Conservation (phyloP, 2,888 invertebrate species). For the Meghimatium bilineatum region DNA sequence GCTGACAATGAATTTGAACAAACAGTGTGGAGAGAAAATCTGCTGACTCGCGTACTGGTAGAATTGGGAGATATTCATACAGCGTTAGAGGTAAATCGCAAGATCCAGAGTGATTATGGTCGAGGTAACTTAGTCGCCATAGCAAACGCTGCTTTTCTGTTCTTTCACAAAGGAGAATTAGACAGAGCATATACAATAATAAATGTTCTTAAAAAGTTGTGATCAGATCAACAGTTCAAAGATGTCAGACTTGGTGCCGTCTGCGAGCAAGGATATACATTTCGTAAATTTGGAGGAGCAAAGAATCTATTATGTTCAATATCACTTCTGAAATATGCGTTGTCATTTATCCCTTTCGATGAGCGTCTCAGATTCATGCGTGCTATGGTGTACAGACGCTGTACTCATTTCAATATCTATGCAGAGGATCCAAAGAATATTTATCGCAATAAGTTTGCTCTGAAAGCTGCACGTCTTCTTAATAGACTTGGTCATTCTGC, state of each 20-base stretch:
- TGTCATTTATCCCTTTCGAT: background rate
- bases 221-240: background rate
- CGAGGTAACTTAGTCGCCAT: background rate
- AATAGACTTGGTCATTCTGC: background rate
- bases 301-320: background rate
- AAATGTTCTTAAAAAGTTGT: background rate
- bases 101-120: background rate
- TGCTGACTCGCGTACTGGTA: background rate
- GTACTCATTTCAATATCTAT: background rate
- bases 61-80: background rate
- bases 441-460: background rate
- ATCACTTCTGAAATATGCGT: background rate
- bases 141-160: conserved; percentile 15
- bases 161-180: background rate
- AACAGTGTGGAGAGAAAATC: background rate
- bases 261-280: background rate
- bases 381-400: conserved; percentile 16
- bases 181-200: background rate
- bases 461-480: background rate
- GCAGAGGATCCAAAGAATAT: background rate
- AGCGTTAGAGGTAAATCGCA: background rate
- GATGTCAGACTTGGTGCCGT: background rate
- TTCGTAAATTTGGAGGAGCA: conserved; percentile 9
- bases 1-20: conserved; percentile 4
- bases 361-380: conserved; percentile 1